phyloP scores from a whole-genome alignment of 2,888 invertebrate genomes.

The Drosophila quasianomalipes region DNA sequence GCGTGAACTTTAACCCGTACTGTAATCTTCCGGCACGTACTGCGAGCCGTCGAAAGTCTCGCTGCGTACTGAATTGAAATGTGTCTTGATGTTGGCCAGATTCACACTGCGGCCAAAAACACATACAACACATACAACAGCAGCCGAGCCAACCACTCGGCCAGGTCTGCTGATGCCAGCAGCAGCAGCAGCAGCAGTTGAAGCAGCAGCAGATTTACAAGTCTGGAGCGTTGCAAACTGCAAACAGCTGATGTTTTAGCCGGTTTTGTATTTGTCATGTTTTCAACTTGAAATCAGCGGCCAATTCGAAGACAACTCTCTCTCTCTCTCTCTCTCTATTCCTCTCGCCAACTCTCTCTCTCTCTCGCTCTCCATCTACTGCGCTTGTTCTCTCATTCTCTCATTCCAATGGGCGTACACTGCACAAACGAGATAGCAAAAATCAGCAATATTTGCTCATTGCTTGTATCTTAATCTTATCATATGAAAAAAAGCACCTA shows the following conservation, averaged over 20 bases:
- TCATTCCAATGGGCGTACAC: not conserved
- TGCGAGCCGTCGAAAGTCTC: slow-evolving; percentile 55
- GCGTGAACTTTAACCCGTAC: slow-evolving; percentile 24
- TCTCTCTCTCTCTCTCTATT: slow-evolving; percentile 7
- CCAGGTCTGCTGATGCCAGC: slow-evolving; percentile 37
- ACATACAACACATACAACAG: slow-evolving; percentile 11
- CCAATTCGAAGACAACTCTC: slow-evolving; percentile 34
- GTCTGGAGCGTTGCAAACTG: slow-evolving; percentile 40
- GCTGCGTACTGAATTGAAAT: slow-evolving; percentile 55
- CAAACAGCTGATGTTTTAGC: slow-evolving; percentile 68
- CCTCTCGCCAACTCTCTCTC: slow-evolving; percentile 3
- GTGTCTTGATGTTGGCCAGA: slow-evolving; percentile 27
- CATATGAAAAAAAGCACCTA: not conserved
- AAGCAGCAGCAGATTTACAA: slow-evolving; percentile 27
- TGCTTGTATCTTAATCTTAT: not conserved
- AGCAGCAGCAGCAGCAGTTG: slow-evolving; percentile 23
- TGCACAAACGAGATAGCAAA: not conserved
- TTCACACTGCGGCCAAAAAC: slow-evolving; percentile 26
- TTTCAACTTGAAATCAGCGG: slow-evolving; percentile 36
- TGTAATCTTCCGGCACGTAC: slow-evolving; percentile 32
- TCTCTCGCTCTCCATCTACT: not conserved
- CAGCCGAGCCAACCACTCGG: slow-evolving; percentile 25
- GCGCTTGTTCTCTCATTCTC: not conserved
- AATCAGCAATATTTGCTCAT: not conserved
- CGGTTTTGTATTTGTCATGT: slow-evolving; percentile 56